Base-by-base conservation (phyloP, 2,888 invertebrate species). In the Mimachlamys varia region DNA sequence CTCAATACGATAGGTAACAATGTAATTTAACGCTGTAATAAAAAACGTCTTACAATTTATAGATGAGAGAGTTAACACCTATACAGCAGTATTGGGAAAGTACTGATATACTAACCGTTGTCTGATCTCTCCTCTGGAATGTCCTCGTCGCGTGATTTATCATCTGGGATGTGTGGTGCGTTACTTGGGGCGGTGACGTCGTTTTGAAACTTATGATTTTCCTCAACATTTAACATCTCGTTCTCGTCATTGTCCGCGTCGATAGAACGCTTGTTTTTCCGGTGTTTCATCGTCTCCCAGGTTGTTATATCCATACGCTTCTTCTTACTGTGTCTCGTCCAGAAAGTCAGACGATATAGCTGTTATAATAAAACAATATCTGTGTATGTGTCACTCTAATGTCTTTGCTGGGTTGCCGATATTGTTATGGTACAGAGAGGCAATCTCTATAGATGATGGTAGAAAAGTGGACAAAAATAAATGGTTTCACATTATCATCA, bases 311-410 rank as follows among this genome's bases (percentile, higher is more conserved):
- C 93, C 22, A 93, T 88, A 15, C 95, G 92, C 0, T 94, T 93
- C 22, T 93, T 89, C 89, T 92, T 94, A 90, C 94, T 95, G 90
- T 95, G 93, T 0, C 95, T 93, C 19, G 94, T 94, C 93, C 93
- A 94, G 93, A 93, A 95, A 0, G 95, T 95, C 37, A 95, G 89
- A 19, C 95, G 92, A 7, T 93, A 88, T 10, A 95, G 88, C 95
- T 95, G 89, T 33, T 89, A 62, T 87, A 37, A 50, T 53, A 7
- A 53, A 2, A 19, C 53, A 53, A 17, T 12, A 53, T 53, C 5
- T 53, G 12, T 5, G 53, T 17, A 15, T 17, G 17, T 53, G 17
- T 53, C 53, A 53, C 7, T 44, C 44, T 44, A 44, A 44, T 7
- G 7, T 44, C 44, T 44, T 44, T 44, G 44, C 44, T 44, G 44